phyloP scores from a whole-genome alignment of 2,113 vertebrate species.

The Cottus gobio region DNA sequence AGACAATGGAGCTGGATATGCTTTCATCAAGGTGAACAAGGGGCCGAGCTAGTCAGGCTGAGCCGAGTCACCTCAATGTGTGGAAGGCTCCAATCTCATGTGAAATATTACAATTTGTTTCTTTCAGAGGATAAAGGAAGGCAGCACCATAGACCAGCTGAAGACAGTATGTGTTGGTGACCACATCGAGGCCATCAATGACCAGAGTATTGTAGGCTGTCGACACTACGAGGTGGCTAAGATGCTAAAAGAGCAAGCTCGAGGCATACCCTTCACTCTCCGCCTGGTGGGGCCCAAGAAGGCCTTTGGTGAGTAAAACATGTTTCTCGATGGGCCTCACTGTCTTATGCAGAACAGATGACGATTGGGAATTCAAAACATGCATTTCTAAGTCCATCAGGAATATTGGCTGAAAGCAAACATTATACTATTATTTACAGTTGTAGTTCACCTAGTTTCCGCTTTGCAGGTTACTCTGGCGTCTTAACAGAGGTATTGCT shows the following conservation, averaged over 20 bases:
- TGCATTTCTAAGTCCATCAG: not conserved
- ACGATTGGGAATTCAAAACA: not conserved
- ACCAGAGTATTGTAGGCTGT: slow-evolving; percentile 97
- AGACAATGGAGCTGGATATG: slow-evolving; percentile 94
- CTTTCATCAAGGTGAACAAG: slow-evolving; percentile 93
- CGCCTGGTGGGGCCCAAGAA: slow-evolving; percentile 94
- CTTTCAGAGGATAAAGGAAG: slow-evolving; percentile 94
- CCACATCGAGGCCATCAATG: slow-evolving; percentile 97
- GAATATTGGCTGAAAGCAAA: not conserved
- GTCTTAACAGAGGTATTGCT: too few relatives aligned
- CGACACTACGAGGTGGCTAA: slow-evolving; percentile 97
- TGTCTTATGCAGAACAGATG: slow-evolving; percentile 7
- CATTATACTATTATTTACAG: not conserved
- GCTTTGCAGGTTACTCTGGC: not conserved
- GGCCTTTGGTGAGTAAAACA: slow-evolving; percentile 90
- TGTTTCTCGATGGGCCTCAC: not conserved
- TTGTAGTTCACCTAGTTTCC: not conserved
- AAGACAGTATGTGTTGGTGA: slow-evolving; percentile 91
- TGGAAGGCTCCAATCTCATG: not conserved
- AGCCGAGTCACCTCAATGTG: not conserved
- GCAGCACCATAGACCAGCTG: slow-evolving; percentile 92
- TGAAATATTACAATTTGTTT: not conserved
- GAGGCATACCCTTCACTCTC: slow-evolving; percentile 91
- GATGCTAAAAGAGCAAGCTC: slow-evolving; percentile 95
- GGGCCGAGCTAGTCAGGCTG: not conserved